phyloP scores from a whole-genome alignment of 2,797 vertebrate species.

The Leptodactylus fallax region DNA sequence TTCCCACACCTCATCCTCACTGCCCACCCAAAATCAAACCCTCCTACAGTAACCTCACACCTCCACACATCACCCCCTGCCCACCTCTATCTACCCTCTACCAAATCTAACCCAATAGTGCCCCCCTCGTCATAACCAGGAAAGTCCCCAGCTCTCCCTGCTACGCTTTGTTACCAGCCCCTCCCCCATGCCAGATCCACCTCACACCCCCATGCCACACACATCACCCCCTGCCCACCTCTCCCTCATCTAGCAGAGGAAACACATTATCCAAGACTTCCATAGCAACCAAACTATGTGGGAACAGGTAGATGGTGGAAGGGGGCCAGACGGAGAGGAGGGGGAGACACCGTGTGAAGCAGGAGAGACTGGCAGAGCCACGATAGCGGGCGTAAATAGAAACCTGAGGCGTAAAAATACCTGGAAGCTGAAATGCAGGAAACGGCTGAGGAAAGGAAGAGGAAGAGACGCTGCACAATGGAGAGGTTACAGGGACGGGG shows the following conservation, averaged over 20 bases:
- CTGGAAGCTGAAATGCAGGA: not conserved
- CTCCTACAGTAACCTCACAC: not conserved
- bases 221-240: not conserved
- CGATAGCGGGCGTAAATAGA: not conserved
- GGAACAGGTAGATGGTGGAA: constrained; percentile 39
- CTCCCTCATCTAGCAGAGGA: not conserved
- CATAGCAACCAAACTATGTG: constrained; percentile 53
- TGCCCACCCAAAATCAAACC: too few species aligned
- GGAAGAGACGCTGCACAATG: not conserved
- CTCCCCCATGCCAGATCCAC: not conserved
- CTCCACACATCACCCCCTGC: not conserved
- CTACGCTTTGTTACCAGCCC: not conserved
- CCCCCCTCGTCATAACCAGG: not conserved
- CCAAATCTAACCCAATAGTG: not conserved
- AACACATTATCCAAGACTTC: constrained; percentile 8
- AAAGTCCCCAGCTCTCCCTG: too few species aligned
- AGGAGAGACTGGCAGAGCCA: not conserved
- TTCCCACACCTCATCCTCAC: too few species aligned
- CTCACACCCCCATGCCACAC: not conserved
- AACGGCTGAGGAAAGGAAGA: not conserved
- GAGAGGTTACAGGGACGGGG: not conserved
- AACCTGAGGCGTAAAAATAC: not conserved
- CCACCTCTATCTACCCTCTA: too few species aligned
- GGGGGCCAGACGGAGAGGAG: not conserved
- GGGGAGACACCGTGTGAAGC: constrained; percentile 54